Evolutionary conservation across 1,140 invertebrate genomes (phyloP), one percentile per base, ranked within the genome.

Genomic region (Nephila pilipes): DNA sequence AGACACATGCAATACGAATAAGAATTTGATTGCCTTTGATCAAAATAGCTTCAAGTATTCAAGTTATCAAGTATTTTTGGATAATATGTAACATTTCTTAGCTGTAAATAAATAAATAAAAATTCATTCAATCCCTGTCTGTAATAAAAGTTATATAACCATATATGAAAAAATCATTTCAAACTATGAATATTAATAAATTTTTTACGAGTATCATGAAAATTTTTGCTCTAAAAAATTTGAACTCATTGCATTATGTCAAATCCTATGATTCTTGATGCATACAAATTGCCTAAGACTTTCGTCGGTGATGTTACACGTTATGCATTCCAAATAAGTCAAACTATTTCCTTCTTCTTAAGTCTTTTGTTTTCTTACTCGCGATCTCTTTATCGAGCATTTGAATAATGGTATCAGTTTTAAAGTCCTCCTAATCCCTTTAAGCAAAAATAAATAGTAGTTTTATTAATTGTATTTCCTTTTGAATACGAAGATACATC

Each of bases 241-340:
- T 6, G 46, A 46, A 46, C 12, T 6, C 6, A 46, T 46, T 46
- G 46, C 12, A 6, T 46, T n/a, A 8, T 29, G n/a, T 65, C n/a
- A 25, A 65, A 65, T 8, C 10, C 0, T n/a, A 65, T 2, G 8
- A 14, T 25, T 60, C 60, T 1, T n/a, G 22, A 10, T 63, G 22
- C 6, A 25, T 63, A 63, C 22, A n/a, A n/a, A 1, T n/a, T 63
- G 3, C n/a, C 1, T n/a, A 6, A 65, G 25, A 29, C 12, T 12
- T n/a, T 0, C 63, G 0, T 0, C 0, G n/a, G 14, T 10, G 14
- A 22, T 1, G 1, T 2, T 14, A 25, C 25, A 29, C 10, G 25
- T 29, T 2, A 1, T 1, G n/a, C n/a, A 2, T 25, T 25, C 1
- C 22, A 25, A 65, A 25, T n/a, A 29, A 12, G 63, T 12, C 25